These are phyloP conservation scores for Colletes latitarsis DNA, from an alignment of 1,140 invertebrate genomes.

Conservation along the genomic window DNA sequence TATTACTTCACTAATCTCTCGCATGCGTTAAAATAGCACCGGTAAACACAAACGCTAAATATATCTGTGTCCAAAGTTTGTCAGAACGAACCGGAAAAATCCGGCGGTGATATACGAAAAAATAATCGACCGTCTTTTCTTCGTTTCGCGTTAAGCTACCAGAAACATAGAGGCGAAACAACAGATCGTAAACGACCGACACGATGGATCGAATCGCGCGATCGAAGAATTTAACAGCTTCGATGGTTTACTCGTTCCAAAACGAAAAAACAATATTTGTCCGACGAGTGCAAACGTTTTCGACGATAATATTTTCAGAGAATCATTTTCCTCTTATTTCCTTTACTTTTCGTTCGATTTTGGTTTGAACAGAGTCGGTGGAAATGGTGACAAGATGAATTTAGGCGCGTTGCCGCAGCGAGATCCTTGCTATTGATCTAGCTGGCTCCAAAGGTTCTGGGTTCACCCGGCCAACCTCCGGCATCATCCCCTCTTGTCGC, in stretches of 20 bases:
- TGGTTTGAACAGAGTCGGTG: no score
- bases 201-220: no score
- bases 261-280: no score
- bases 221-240: no score
- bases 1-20: constrained; percentile 46
- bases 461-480: constrained; percentile 64
- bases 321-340: background rate
- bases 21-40: constrained; percentile 61
- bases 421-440: constrained; percentile 70
- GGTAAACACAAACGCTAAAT: constrained; percentile 67
- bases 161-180: no score
- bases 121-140: constrained; percentile 18
- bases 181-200: no score
- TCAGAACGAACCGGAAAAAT: constrained; percentile 54
- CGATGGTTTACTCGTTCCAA: no score
- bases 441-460: constrained; percentile 63
- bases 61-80: constrained; percentile 50
- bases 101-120: constrained; percentile 26
- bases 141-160: no score
- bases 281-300: no score
- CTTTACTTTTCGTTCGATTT: background rate
- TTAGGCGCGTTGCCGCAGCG: constrained; percentile 46
- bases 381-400: constrained; percentile 5
- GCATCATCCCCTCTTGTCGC: constrained; percentile 22
- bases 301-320: no score